Base-by-base conservation (phyloP, 2,888 invertebrate genomes). In the Rhaphigaster nebulosa region DNA sequence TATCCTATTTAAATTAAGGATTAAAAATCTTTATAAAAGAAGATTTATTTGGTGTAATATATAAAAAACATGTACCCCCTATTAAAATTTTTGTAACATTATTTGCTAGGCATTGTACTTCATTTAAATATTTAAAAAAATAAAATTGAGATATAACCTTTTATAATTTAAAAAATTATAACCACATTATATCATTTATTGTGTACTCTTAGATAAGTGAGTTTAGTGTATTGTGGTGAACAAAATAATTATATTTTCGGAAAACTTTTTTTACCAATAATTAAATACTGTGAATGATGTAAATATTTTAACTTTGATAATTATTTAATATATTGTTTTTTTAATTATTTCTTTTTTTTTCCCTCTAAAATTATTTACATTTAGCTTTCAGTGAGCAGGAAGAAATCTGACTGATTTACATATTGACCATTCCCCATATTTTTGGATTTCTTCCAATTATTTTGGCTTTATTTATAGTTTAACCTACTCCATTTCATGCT, bases 361-460 rank as follows among this genome's bases (percentile, higher is more conserved):
- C n/a, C 3, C 34, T 6, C 23, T 76, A 84, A 26, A 50, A 45
- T 45, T 26, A 45, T 84, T n/a, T n/a, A 84, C n/a, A 84, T 26
- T 26, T 41, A 50, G 45, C 45, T 45, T 50, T 45, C 8, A 41
- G 45, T n/a, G 12, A 84, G 45, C 84, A 84, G 84, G 84, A 84
- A 45, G 45, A 23, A 45, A 84, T 45, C 34, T 45, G 80, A 41
- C 80, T 80, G 45, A 84, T 84, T 84, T 84, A 84, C 45, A 84
- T 84, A 26, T 76, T n/a, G 45, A 84, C 84, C 84, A 80, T 80
- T 80, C 80, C 80, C 80, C 80, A 84, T 84, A 84, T 84, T 84
- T 84, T 84, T 84, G 84, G 84, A 50, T 50, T 84, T 84, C 84
- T 84, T 84, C 84, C 84, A 84, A 84, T 84, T 84, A 84, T 84